These are phyloP conservation scores for Spodoptera littoralis DNA, from an alignment of 2,888 invertebrate species.

Conservation along the genomic window DNA sequence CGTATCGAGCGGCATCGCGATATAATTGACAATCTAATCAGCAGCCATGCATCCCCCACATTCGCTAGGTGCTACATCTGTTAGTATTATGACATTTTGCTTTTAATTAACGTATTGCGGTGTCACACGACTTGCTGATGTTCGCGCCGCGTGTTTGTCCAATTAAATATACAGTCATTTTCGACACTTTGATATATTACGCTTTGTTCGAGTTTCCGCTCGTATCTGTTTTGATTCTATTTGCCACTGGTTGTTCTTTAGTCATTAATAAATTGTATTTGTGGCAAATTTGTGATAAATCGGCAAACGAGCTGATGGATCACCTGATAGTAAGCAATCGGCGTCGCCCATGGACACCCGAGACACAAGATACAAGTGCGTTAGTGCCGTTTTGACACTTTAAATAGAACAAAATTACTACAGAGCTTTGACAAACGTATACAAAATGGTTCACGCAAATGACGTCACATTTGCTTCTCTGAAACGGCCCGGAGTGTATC, in stretches of 20 bases:
- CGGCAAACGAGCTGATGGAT: too few relatives aligned
- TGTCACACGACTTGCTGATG: slow-evolving; percentile 17
- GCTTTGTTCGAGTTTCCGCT: slow-evolving; percentile 17
- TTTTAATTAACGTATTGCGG: slow-evolving; percentile 55
- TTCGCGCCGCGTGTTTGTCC: slow-evolving; percentile 34
- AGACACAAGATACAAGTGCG: too few relatives aligned
- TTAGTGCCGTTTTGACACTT: too few relatives aligned
- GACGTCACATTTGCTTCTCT: slow-evolving; percentile 34
- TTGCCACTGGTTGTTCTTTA: not conserved
- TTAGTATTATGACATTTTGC: slow-evolving; percentile 47
- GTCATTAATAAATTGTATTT: not conserved
- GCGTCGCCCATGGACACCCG: too few relatives aligned
- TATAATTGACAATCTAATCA: slow-evolving; percentile 16
- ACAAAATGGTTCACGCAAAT: slow-evolving; percentile 32
- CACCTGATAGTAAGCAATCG: too few relatives aligned
- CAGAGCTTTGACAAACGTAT: slow-evolving; percentile 20
- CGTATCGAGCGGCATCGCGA: slow-evolving; percentile 14
- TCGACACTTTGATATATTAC: slow-evolving; percentile 21
- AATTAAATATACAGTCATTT: slow-evolving; percentile 42
- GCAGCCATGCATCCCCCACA: slow-evolving; percentile 14
- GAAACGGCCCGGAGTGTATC: slow-evolving; percentile 33
- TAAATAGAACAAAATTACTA: too few relatives aligned
- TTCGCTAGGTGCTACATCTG: slow-evolving; percentile 7
- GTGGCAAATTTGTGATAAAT: too few relatives aligned
- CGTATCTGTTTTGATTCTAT: not conserved